These are phyloP conservation scores for Ceyx cyanopectus DNA, from an alignment of 2,113 vertebrate genomes.

Conservation along the genomic window DNA sequence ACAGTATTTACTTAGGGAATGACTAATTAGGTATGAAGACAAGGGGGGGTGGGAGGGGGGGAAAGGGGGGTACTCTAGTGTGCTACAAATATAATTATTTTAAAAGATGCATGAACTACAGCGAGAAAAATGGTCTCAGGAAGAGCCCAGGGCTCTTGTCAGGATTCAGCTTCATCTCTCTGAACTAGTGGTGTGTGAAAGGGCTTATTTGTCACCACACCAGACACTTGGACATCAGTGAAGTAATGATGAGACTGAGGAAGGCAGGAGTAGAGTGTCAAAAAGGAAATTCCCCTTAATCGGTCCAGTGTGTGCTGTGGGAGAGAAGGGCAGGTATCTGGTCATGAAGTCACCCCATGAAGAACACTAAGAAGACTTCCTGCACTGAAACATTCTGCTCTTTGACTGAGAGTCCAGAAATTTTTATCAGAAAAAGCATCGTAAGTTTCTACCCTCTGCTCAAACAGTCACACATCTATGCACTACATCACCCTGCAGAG, in stretches of 20 bases:
- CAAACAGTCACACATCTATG: neutral
- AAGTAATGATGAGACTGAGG: neutral
- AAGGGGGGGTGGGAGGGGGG: neutral
- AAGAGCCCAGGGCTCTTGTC: neutral
- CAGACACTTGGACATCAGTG: neutral
- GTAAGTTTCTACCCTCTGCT: neutral
- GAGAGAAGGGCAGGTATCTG: neutral
- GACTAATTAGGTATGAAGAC: slow-evolving; percentile 40
- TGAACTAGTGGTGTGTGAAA: neutral
- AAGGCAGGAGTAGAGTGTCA: neutral
- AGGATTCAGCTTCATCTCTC: neutral
- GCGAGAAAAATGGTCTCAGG: neutral
- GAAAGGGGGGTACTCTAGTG: neutral
- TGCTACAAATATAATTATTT: slow-evolving; percentile 40
- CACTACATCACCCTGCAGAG: neutral
- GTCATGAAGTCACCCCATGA: neutral
- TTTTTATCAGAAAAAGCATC: neutral
- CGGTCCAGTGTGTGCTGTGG: neutral
- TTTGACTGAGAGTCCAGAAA: neutral
- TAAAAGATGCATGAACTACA: slow-evolving; percentile 17
- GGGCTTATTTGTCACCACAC: neutral
- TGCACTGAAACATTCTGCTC: neutral
- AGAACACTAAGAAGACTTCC: neutral
- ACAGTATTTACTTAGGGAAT: slow-evolving; percentile 44
- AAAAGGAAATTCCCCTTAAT: neutral